Percentiles rank a stretch among this genome's conserved stretches.
Evolutionary conservation across 2,888 invertebrate species (phyloP).

Genomic region (Dilophus febrilis): DNA sequence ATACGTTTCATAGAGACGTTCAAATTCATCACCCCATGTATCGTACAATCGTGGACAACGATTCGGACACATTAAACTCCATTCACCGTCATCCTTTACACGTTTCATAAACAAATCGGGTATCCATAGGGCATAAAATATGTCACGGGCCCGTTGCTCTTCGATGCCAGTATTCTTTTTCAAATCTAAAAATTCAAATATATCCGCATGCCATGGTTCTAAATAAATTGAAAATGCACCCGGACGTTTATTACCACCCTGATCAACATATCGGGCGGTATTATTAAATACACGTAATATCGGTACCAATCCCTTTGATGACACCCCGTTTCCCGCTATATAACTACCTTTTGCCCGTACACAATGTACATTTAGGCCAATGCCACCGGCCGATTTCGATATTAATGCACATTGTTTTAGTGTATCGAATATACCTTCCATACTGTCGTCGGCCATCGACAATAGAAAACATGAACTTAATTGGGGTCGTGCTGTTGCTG

Average conservation of each 20-base stretch:
- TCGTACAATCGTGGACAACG: slow-evolving; percentile 81
- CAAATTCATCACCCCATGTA: slow-evolving; percentile 91
- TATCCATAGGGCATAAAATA: slow-evolving; percentile 96
- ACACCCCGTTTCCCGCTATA: slow-evolving; percentile 87
- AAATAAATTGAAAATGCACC: slow-evolving; percentile 96
- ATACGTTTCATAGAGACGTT: slow-evolving; percentile 66
- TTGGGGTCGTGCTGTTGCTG: slow-evolving; percentile 81
- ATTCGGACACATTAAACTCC: slow-evolving; percentile 96
- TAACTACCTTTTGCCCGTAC: slow-evolving; percentile 82
- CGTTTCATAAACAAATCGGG: slow-evolving; percentile 97
- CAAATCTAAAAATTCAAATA: slow-evolving; percentile 87
- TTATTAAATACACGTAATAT: slow-evolving; percentile 92
- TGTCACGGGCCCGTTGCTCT: slow-evolving; percentile 81
- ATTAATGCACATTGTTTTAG: slow-evolving; percentile 85
- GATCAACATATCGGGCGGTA: slow-evolving; percentile 91
- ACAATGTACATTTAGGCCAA: slow-evolving; percentile 90
- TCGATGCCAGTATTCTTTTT: slow-evolving; percentile 94
- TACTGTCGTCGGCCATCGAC: slow-evolving; percentile 87
- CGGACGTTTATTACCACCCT: slow-evolving; percentile 93
- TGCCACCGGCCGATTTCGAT: slow-evolving; percentile 94
- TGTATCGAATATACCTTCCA: slow-evolving; percentile 88
- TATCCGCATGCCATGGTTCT: slow-evolving; percentile 98
- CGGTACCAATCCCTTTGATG: slow-evolving; percentile 89
- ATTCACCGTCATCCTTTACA: slow-evolving; percentile 63
- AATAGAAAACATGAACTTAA: slow-evolving; percentile 90